A percentile compares a stretch with the other conserved stretches of the same genome.
Conservation (phyloP, 2,888 invertebrate genomes). For the Amphipoea oculea region DNA sequence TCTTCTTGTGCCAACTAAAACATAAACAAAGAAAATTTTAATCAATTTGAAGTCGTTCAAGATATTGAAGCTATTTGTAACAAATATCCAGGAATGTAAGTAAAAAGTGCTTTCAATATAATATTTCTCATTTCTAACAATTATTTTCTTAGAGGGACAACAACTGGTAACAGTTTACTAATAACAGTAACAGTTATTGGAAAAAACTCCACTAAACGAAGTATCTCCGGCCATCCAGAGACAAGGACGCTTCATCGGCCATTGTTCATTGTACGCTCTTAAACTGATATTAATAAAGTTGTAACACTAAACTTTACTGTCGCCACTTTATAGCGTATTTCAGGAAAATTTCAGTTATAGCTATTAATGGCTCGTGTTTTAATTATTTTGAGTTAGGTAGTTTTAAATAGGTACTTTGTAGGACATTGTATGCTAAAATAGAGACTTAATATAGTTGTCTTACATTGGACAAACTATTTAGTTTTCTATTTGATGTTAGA, state of each 20-base stretch:
- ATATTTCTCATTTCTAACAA: not conserved
- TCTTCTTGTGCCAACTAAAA: not conserved
- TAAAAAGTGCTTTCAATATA: not conserved
- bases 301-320: not conserved
- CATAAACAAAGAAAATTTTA: not conserved
- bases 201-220: slow-evolving; percentile 1
- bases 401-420: slow-evolving; percentile 1
- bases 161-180: slow-evolving; percentile 1
- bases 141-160: not conserved
- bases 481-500: not conserved
- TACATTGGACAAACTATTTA: not conserved
- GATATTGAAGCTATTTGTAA: not conserved
- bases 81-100: not conserved
- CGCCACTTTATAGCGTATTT: not conserved
- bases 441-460: not conserved
- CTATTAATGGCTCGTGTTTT: not conserved
- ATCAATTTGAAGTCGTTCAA: not conserved
- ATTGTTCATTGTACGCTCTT: slow-evolving; percentile 21
- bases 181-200: slow-evolving; percentile 16
- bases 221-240: not conserved
- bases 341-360: not conserved
- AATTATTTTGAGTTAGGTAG: not conserved
- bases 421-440: not conserved
- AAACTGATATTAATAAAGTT: slow-evolving; percentile 32
- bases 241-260: not conserved